Evolutionary conservation across 2,888 invertebrate species (phyloP), one percentile per base, ranked within the genome.

Genomic region (Crepidodera aurea): DNA sequence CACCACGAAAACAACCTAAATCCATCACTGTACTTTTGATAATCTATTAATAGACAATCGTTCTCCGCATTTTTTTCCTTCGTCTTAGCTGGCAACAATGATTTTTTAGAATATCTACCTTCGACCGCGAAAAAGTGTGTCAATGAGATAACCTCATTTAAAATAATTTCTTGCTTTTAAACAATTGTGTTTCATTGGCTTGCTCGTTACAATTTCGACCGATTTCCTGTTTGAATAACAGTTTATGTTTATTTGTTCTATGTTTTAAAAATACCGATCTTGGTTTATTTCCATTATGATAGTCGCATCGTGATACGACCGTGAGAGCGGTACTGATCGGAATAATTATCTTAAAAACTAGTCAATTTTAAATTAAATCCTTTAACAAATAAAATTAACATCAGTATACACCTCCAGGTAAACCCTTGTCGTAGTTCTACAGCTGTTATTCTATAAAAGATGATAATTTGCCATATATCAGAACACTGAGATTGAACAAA

Each of bases 91-190:
- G 54, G 55, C 56, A 54, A 55, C 63, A 53, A 62, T 62, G 58
- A 59, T 67, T 68, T 70, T 68, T 65, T 62, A 65, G 64, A 59
- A 50, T 58, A 34, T 50, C 44, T 39, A 59, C 51, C 59, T 68
- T 66, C 67, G 74, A 72, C 73, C 73, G 75, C 72, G 73, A 75
- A 76, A 76, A 76, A 75, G 75, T 75, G 65, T 76, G 76, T 75
- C 76, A 76, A 76, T 75, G 75, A 75, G 73, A 75, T 73, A 75
- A 71, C 76, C 75, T 74, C 75, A 75, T 73, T 75, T 64, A 65
- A 66, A 48, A 62, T 64, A 66, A 67, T 68, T 69, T 72, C 71
- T 70, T 71, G 64, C 67, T 61, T 69, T 64, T 66, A 65, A 68
- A 70, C 70, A 69, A 71, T 71, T 71, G 67, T 61, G 46, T 62